These are phyloP conservation scores for Hirtodrosophila cameraria DNA, from an alignment of 2,888 invertebrate genomes.

Conservation along the genomic window DNA sequence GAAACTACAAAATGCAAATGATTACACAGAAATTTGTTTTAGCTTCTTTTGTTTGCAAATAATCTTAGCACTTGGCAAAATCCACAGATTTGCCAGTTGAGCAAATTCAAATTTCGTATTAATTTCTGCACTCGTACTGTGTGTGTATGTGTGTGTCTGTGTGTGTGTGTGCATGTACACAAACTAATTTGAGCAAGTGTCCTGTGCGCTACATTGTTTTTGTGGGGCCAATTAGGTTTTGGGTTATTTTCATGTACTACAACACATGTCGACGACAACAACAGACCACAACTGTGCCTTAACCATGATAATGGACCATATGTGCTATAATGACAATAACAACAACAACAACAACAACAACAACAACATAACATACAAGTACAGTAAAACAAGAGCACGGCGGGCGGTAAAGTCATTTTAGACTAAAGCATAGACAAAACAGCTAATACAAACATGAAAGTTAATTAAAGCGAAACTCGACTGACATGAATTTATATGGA, in stretches of 20 bases:
- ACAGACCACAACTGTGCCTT: constrained; percentile 18
- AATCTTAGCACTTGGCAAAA: constrained; percentile 41
- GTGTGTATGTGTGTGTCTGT: too few species aligned
- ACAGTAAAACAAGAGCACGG: neutral
- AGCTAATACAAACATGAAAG: constrained; percentile 77
- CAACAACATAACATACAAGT: too few species aligned
- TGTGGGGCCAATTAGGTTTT: constrained; percentile 64
- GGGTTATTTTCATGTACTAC: constrained; percentile 35
- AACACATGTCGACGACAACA: constrained; percentile 7
- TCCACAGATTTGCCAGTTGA: constrained; percentile 35
- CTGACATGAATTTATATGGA: constrained; percentile 78
- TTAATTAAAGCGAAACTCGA: constrained; percentile 76
- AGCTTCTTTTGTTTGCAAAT: constrained; percentile 9
- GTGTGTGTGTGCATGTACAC: too few species aligned
- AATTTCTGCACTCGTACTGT: constrained; percentile 26
- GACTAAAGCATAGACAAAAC: constrained; percentile 53
- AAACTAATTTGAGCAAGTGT: constrained; percentile 48
- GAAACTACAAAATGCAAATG: constrained; percentile 12
- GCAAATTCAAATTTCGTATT: constrained; percentile 47
- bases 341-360: neutral
- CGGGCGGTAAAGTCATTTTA: constrained; percentile 51
- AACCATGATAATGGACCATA: constrained; percentile 39
- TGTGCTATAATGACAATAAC: constrained; percentile 31
- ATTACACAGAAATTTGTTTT: constrained; percentile 1
- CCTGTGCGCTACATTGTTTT: constrained; percentile 28